These are phyloP conservation scores for Anguilla anguilla DNA, from an alignment of 2,797 vertebrate species.

Conservation along the genomic window DNA sequence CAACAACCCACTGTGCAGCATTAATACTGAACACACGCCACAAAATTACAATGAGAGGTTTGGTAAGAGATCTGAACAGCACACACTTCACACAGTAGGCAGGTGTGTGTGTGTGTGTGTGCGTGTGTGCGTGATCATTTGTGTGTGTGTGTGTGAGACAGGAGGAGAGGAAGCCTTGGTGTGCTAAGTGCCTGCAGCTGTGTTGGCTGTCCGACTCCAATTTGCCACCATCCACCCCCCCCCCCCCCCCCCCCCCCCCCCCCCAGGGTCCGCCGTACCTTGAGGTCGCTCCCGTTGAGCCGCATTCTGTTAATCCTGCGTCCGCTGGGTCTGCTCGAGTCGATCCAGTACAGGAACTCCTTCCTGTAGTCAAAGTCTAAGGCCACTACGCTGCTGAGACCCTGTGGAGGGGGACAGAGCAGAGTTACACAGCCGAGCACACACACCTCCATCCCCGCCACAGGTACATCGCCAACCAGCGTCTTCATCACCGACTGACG, in stretches of 20 bases:
- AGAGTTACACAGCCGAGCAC: neutral
- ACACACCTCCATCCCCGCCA: neutral
- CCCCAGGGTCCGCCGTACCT: conserved; percentile 65
- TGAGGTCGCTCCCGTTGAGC: conserved; percentile 82
- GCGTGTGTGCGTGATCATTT: too few species aligned
- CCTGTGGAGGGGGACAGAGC: conserved; percentile 65
- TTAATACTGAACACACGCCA: neutral
- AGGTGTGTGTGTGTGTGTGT: neutral
- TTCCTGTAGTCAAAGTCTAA: conserved; percentile 85
- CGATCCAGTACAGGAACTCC: conserved; percentile 86
- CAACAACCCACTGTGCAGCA: neutral
- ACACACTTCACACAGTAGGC: neutral
- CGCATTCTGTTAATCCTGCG: conserved; percentile 84
- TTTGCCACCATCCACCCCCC: neutral
- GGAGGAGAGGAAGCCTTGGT: neutral
- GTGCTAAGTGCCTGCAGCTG: neutral
- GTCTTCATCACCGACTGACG: too few species aligned
- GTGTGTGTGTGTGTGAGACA: neutral
- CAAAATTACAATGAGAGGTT: neutral
- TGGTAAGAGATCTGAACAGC: neutral
- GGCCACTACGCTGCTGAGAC: conserved; percentile 82
- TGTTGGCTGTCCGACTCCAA: neutral
- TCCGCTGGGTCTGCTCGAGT: conserved; percentile 83
- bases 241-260: neutral
- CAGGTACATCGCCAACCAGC: too few species aligned